These are phyloP conservation scores for Diplazon laetatorius DNA, from an alignment of 2,888 invertebrate genomes.

Conservation along the genomic window DNA sequence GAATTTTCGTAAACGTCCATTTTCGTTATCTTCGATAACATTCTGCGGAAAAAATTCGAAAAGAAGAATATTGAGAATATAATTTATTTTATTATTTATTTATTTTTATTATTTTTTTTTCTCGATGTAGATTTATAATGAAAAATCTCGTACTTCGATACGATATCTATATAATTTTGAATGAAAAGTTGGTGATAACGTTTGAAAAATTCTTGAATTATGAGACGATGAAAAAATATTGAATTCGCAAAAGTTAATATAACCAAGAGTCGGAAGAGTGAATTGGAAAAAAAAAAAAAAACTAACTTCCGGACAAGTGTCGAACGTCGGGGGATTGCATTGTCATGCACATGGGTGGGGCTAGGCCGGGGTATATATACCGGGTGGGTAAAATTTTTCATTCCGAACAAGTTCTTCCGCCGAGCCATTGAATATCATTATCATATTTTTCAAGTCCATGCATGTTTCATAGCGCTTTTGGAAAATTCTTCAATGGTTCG, in stretches of 20 bases:
- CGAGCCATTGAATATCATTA: constrained; percentile 6
- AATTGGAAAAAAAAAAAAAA: background rate
- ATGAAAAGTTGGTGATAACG: too few species aligned
- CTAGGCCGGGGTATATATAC: background rate
- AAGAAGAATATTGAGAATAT: background rate
- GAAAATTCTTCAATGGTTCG: constrained; percentile 7
- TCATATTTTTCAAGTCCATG: background rate
- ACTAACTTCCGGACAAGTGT: constrained; percentile 7
- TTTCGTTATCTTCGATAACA: constrained; percentile 23
- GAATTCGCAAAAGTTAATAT: constrained; percentile 8
- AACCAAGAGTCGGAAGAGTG: constrained; percentile 1
- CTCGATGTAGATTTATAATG: too few species aligned
- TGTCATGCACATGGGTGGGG: background rate
- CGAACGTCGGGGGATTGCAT: background rate
- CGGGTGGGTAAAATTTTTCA: background rate
- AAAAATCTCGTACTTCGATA: too few species aligned
- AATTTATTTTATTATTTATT: background rate
- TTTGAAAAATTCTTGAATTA: background rate
- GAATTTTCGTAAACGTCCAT: constrained; percentile 56
- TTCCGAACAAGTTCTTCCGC: constrained; percentile 18
- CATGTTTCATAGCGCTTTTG: constrained; percentile 11
- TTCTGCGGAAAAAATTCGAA: constrained; percentile 57
- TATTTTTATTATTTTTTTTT: too few species aligned
- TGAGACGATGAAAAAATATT: background rate
- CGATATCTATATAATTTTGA: too few species aligned